Evolutionary conservation across 2,888 invertebrate genomes (phyloP).

Genomic region (Crematogaster levior): DNA sequence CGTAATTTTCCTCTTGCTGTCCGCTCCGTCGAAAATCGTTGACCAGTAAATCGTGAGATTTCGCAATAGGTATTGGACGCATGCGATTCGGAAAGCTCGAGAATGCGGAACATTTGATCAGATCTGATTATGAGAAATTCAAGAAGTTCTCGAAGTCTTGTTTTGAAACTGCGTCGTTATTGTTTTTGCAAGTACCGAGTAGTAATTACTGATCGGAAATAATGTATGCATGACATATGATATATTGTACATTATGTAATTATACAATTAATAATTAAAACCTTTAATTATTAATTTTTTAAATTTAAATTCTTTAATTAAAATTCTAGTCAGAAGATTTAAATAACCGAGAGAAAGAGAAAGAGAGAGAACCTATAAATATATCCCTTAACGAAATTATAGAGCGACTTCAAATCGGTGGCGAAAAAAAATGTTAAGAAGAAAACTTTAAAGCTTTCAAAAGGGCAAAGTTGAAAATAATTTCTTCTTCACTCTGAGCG

Average conservation of each 20-base stretch:
- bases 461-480: neutral
- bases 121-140: neutral
- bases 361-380: too few species aligned
- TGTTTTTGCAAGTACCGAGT: neutral
- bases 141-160: neutral
- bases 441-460: neutral
- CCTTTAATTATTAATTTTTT: too few species aligned
- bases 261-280: too few species aligned
- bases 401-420: neutral
- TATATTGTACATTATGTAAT: too few species aligned
- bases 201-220: neutral
- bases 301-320: too few species aligned
- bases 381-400: neutral
- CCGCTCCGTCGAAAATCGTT: neutral
- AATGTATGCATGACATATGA: neutral
- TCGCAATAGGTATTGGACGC: neutral
- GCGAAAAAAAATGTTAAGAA: neutral
- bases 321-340: neutral
- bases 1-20: constrained; percentile 14
- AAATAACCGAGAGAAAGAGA: neutral
- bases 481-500: neutral
- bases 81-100: neutral
- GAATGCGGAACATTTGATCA: neutral
- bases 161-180: neutral
- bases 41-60: constrained; percentile 3